A percentile compares a stretch with the other conserved stretches of the same genome.
Conservation (phyloP, 2,797 vertebrate species). For the Typhlichthys subterraneus region DNA sequence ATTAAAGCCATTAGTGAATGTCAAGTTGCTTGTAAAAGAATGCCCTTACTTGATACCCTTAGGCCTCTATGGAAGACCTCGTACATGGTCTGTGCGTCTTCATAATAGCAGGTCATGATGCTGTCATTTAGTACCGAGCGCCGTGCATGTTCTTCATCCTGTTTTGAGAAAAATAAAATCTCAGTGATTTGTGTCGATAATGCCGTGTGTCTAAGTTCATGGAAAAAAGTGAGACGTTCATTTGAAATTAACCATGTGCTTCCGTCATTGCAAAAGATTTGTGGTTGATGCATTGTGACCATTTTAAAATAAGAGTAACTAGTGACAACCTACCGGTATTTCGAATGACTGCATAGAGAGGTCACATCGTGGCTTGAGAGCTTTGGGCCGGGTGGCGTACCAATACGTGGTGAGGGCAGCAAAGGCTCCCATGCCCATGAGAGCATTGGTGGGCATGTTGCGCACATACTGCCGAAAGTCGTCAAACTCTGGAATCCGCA, state of each 20-base stretch:
- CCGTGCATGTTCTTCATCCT: constrained; percentile 83
- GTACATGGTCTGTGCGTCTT: constrained; percentile 85
- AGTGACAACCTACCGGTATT: constrained; percentile 77
- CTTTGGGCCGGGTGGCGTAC: constrained; percentile 89
- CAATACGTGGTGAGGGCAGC: constrained; percentile 95
- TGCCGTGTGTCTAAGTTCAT: too few species aligned
- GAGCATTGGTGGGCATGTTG: constrained; percentile 86
- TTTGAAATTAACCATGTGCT: too few species aligned
- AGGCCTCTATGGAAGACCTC: constrained; percentile 88
- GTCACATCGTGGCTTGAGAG: constrained; percentile 90
- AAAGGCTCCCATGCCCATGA: constrained; percentile 93
- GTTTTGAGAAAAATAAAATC: background rate
- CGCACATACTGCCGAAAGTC: constrained; percentile 91
- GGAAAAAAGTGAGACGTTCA: too few species aligned
- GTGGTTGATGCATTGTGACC: background rate
- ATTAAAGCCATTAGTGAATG: too few species aligned
- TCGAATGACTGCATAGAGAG: constrained; percentile 90
- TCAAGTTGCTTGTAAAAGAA: background rate
- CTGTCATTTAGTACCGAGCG: constrained; percentile 79
- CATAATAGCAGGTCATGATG: constrained; percentile 78
- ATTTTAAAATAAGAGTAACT: background rate
- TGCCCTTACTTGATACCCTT: constrained; percentile 86
- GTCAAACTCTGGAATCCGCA: constrained; percentile 90
- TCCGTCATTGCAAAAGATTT: too few species aligned
- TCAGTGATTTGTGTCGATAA: background rate